Evolutionary conservation across 2,888 invertebrate genomes (phyloP).

Genomic region (Molorchus minor): DNA sequence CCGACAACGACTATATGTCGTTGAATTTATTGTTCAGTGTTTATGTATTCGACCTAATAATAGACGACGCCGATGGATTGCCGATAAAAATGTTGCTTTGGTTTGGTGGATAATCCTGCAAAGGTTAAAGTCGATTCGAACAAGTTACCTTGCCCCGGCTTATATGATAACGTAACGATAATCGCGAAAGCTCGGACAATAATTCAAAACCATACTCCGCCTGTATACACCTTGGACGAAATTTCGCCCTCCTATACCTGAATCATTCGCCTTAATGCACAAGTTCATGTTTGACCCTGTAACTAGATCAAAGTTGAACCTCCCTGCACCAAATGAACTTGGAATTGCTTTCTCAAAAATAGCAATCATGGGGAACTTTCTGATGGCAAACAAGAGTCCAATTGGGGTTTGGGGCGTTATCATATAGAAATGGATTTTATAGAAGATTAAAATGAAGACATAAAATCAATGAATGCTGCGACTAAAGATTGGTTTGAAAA

Average conservation of each 20-base stretch:
- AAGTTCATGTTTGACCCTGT: constrained; percentile 35
- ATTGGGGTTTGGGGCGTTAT: constrained; percentile 26
- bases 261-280: constrained; percentile 45
- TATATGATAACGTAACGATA: not conserved
- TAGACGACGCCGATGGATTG: not conserved
- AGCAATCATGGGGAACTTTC: constrained; percentile 27
- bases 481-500: not conserved
- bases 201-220: not conserved
- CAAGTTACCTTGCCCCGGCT: not conserved
- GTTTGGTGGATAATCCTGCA: not conserved
- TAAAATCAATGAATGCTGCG: not conserved
- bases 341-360: constrained; percentile 21
- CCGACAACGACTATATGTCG: not conserved
- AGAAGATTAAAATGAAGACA: constrained; percentile 6
- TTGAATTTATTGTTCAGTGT: not conserved
- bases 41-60: not conserved
- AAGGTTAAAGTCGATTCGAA: not conserved
- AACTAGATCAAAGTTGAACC: not conserved
- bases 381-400: constrained; percentile 34
- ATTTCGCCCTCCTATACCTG: constrained; percentile 18
- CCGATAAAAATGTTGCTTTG: not conserved
- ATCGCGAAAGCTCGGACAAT: not conserved
- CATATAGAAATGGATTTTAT: not conserved
- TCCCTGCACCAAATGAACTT: not conserved
- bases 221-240: not conserved